Conservation (phyloP, 35 echinoderm and acorn worm species). For the Ptychodera flava region DNA sequence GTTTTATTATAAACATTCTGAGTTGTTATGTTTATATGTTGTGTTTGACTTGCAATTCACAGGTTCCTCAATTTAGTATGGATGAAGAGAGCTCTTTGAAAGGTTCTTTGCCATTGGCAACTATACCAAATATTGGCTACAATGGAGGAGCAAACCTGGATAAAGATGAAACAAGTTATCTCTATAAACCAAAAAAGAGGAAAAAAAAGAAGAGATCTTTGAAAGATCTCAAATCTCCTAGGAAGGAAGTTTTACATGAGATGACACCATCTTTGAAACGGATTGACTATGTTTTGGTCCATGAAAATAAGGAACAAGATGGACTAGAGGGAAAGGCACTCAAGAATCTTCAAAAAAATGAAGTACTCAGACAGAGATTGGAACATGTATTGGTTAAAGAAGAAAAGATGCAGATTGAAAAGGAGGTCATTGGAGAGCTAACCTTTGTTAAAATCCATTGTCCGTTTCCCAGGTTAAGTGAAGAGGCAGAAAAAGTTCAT, state of each 20-base stretch:
- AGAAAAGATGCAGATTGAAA: conserved; percentile 57
- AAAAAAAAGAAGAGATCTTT: conserved; percentile 22
- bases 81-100: too few relatives aligned
- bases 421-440: conserved; percentile 56
- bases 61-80: too few relatives aligned
- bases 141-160: conserved; percentile 3
- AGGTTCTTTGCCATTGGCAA: too few relatives aligned
- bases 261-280: conserved; percentile 42
- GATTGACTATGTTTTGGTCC: conserved; percentile 88
- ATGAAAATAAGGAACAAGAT: conserved; percentile 43
- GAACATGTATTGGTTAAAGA: conserved; percentile 26
- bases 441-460: conserved; percentile 72
- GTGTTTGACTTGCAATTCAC: too few relatives aligned
- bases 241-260: conserved; percentile 16
- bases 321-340: conserved; percentile 31
- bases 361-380: conserved; percentile 41
- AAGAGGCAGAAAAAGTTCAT: conserved; percentile 78
- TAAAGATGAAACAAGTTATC: conserved; percentile 23
- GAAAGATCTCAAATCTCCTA: neutral
- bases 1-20: too few relatives aligned
- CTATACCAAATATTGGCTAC: neutral
- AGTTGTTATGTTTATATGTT: too few relatives aligned
- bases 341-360: conserved; percentile 39
- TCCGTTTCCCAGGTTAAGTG: conserved; percentile 73
- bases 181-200: conserved; percentile 41